Evolutionary conservation across 2,113 vertebrate genomes (phyloP).

Genomic region (Oncorhynchus nerka): DNA sequence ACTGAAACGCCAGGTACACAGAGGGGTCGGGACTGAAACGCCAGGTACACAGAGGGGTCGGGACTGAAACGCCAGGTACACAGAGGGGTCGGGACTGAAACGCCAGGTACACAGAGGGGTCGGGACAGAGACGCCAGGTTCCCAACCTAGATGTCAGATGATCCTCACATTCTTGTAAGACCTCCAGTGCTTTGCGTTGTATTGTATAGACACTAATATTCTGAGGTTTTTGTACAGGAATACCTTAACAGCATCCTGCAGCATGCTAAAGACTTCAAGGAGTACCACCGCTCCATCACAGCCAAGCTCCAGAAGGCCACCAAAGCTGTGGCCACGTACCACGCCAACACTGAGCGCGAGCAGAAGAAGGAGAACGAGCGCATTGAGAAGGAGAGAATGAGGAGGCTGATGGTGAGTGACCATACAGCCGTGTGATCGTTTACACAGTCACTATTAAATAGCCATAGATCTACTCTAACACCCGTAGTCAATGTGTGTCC

Average conservation of each 20-base stretch:
- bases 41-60: too few species aligned
- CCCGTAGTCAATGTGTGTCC: slow-evolving; percentile 33
- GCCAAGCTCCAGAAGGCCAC: slow-evolving; percentile 95
- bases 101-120: too few species aligned
- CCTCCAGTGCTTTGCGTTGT: background rate
- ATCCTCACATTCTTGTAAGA: background rate
- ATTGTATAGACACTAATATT: background rate
- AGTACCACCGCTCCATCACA: slow-evolving; percentile 92
- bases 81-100: too few species aligned
- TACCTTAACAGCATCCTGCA: slow-evolving; percentile 99
- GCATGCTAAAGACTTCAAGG: slow-evolving; percentile 98
- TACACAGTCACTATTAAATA: background rate
- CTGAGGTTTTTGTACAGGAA: slow-evolving; percentile 74
- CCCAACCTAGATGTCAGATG: background rate
- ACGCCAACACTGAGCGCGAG: slow-evolving; percentile 96
- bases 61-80: too few species aligned
- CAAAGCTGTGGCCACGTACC: slow-evolving; percentile 94
- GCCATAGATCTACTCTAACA: background rate
- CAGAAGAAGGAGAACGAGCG: slow-evolving; percentile 98
- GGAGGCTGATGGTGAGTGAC: slow-evolving; percentile 87
- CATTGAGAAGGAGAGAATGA: slow-evolving; percentile 97
- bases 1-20: too few species aligned
- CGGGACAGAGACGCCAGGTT: too few species aligned
- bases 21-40: too few species aligned
- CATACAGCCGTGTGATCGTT: background rate